Conservation (phyloP, 2,888 invertebrate genomes). For the Matsumyia berberina region DNA sequence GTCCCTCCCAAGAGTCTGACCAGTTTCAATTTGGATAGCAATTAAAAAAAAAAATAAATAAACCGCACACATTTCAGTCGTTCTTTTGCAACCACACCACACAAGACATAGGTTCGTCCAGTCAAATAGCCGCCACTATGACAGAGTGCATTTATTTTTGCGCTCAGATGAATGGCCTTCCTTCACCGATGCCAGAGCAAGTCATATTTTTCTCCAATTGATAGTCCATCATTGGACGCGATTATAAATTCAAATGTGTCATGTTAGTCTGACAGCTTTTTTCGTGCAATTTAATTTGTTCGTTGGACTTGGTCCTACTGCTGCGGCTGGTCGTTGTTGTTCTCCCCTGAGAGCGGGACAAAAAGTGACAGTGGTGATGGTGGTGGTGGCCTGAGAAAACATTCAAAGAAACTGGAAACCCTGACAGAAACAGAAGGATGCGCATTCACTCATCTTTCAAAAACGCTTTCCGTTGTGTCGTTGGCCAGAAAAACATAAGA, state of each 20-base stretch:
- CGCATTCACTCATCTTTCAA: conserved; percentile 73
- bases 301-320: conserved; percentile 41
- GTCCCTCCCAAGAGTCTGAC: conserved; percentile 11
- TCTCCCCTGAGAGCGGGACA: conserved; percentile 57
- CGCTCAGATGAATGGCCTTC: conserved; percentile 62
- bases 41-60: conserved; percentile 11
- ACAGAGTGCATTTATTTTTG: conserved; percentile 63
- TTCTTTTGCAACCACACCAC: conserved; percentile 15
- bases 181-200: conserved; percentile 50
- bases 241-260: conserved; percentile 79
- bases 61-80: conserved; percentile 9
- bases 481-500: conserved; percentile 52
- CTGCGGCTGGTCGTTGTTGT: conserved; percentile 13
- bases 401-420: conserved; percentile 70
- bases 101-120: conserved; percentile 41
- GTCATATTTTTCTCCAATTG: conserved; percentile 77
- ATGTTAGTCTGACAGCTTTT: conserved; percentile 78
- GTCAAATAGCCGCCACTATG: conserved; percentile 67
- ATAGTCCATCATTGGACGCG: conserved; percentile 77
- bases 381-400: conserved; percentile 46
- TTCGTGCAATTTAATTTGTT: conserved; percentile 77
- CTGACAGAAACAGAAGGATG: conserved; percentile 73
- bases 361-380: conserved; percentile 67
- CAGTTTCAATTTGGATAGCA: conserved; percentile 25
- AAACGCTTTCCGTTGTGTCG: conserved; percentile 50